phyloP scores from a whole-genome alignment of 2,888 invertebrate species.

The Zelleria hepariella region DNA sequence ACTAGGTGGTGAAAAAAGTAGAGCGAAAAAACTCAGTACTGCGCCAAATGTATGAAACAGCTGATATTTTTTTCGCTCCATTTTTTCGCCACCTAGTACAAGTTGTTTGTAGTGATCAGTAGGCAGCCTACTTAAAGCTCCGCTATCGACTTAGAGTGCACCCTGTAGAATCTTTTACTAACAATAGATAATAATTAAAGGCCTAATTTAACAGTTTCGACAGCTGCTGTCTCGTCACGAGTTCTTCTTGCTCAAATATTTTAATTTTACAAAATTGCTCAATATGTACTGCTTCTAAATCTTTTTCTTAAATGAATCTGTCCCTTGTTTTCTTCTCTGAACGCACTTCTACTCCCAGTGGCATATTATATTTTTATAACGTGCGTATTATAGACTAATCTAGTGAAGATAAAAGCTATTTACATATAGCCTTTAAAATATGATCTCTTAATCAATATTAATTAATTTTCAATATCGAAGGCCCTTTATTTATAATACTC shows the following conservation, averaged over 20 bases:
- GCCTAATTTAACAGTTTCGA: slow-evolving; percentile 47
- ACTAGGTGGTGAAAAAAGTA: too few relatives aligned
- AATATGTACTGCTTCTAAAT: slow-evolving; percentile 36
- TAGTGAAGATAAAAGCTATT: slow-evolving; percentile 50
- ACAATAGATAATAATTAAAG: too few relatives aligned
- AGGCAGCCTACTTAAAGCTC: too few relatives aligned
- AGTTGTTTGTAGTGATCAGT: too few relatives aligned
- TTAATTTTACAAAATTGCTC: slow-evolving; percentile 67
- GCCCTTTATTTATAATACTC: slow-evolving; percentile 70
- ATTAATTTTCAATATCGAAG: slow-evolving; percentile 59
- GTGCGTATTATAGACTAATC: slow-evolving; percentile 63
- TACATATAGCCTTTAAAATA: slow-evolving; percentile 59
- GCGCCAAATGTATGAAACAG: too few relatives aligned
- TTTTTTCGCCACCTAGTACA: too few relatives aligned
- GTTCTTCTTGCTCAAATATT: slow-evolving; percentile 63
- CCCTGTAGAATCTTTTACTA: too few relatives aligned
- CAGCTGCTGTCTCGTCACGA: slow-evolving; percentile 54
- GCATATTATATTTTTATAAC: slow-evolving; percentile 51
- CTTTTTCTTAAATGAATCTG: background rate
- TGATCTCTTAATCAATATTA: slow-evolving; percentile 73
- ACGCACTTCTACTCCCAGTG: slow-evolving; percentile 34
- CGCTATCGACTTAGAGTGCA: too few relatives aligned
- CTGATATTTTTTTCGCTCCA: too few relatives aligned
- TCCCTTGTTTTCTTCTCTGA: background rate
- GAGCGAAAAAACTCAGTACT: too few relatives aligned